Conservation (phyloP, 2,797 vertebrate species). For the Hemibagrus guttatus region DNA sequence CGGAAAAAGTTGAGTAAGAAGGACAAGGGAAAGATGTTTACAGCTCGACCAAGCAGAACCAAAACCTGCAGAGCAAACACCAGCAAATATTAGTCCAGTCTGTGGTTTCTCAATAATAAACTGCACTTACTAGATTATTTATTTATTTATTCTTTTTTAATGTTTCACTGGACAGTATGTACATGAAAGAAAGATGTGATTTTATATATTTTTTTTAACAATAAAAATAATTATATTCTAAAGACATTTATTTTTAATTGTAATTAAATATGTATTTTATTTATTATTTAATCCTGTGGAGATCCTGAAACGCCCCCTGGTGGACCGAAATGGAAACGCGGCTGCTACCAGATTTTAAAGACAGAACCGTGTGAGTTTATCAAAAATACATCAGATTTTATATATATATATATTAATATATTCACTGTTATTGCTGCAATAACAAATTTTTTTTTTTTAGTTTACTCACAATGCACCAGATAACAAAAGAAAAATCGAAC, state of each 20-base stretch:
- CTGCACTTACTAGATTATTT: no score
- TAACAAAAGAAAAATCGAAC: slow-evolving; percentile 98
- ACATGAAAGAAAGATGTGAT: neutral
- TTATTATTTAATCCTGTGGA: neutral
- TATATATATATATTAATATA: neutral
- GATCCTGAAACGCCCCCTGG: neutral
- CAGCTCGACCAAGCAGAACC: slow-evolving; percentile 90
- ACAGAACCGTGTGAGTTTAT: neutral
- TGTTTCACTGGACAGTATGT: neutral
- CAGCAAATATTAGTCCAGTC: neutral
- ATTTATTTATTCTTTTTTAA: no score
- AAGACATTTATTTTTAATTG: neutral
- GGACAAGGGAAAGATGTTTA: slow-evolving; percentile 96
- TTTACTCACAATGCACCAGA: slow-evolving; percentile 97
- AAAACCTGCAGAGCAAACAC: slow-evolving; percentile 77
- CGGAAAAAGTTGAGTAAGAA: slow-evolving; percentile 97
- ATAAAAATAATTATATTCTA: neutral
- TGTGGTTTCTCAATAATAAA: neutral
- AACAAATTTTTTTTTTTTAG: neutral
- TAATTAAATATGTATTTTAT: neutral
- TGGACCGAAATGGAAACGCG: neutral
- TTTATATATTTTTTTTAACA: neutral
- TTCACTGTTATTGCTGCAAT: neutral
- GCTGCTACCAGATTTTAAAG: neutral
- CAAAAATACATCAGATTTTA: neutral